Evolutionary conservation across 1,140 invertebrate species (phyloP), one percentile per base, ranked within the genome.

Genomic region (Cephus cinctus): DNA sequence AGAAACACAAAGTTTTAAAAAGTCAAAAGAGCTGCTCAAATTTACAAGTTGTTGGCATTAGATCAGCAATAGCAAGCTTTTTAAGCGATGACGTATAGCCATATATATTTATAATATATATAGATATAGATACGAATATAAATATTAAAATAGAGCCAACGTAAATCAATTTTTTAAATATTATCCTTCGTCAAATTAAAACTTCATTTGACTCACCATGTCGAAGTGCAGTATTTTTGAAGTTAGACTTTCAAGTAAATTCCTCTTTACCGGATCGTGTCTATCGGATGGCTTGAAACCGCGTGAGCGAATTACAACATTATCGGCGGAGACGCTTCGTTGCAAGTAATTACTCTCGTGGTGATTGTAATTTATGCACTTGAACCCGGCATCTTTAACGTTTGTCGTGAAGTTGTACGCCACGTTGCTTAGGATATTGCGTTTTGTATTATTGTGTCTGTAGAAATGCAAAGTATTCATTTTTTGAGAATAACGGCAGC

Each of bases 241-340:
- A 54, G 89, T 90, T 54, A 94, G 80, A 61, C 83, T 82, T 45
- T 87, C 86, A 40, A 94, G 81, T 72, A 92, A 89, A 57, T 86
- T 83, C 63, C 83, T 84, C 71, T 92, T 92, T 35, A 78, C 73
- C 1, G 88, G 88, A 71, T 94, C 88, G 70, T 83, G 83, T 63
- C 86, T 82, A 69, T 94, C 90, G 0, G 89, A 92, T 2, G 90
- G 90, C 61, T 89, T 89, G 71, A 89, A 89, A 16, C 90, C 89
- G 11, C 89, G 78, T 41, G 76, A 75, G 45, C 67, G 71, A 44
- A 82, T 63, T 56, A 83, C 71, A 57, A 80, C 78, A 75, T 80
- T 77, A 56, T 76, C 74, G 5, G 73, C 69, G 14, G 68, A 68
- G 20, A 62, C 45, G 22, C 66, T 75, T 34, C 71, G 64, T 43